These are phyloP conservation scores for Muscicapa comitata DNA, from an alignment of 2,797 vertebrate species.

Conservation along the genomic window DNA sequence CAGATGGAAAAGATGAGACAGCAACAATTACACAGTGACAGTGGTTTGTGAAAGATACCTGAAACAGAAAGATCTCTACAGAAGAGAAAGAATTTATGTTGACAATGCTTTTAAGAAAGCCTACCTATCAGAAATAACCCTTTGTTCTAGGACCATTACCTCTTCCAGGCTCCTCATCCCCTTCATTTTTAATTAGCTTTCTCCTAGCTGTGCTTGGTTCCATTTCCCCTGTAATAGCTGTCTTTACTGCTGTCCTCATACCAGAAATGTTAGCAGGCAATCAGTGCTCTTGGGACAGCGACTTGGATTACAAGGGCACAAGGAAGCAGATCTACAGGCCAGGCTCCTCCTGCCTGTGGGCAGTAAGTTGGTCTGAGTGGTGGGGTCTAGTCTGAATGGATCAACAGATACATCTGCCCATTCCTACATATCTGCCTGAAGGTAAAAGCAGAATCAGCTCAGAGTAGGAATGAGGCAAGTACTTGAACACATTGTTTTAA, in stretches of 20 bases:
- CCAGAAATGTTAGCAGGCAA: not conserved
- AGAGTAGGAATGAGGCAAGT: not conserved
- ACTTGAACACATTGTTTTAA: not conserved
- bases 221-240: not conserved
- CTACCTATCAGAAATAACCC: not conserved
- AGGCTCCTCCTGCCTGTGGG: not conserved
- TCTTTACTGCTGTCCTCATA: not conserved
- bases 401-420: not conserved
- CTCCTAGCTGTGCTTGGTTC: not conserved
- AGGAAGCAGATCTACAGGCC: not conserved
- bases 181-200: slow-evolving; percentile 53
- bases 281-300: not conserved
- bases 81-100: not conserved
- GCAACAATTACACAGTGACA: not conserved
- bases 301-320: not conserved
- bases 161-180: not conserved
- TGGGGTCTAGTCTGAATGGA: not conserved
- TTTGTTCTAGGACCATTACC: slow-evolving; percentile 3
- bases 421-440: not conserved
- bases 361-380: not conserved
- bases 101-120: slow-evolving; percentile 16
- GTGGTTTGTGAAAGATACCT: not conserved
- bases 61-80: not conserved
- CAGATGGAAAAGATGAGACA: not conserved
- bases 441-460: not conserved